A percentile compares a stretch with the other conserved stretches of the same genome.
These are phyloP conservation scores for Sinocyclocheilus anshuiensis DNA, from an alignment of 2,113 vertebrate genomes.

Conservation along the genomic window DNA sequence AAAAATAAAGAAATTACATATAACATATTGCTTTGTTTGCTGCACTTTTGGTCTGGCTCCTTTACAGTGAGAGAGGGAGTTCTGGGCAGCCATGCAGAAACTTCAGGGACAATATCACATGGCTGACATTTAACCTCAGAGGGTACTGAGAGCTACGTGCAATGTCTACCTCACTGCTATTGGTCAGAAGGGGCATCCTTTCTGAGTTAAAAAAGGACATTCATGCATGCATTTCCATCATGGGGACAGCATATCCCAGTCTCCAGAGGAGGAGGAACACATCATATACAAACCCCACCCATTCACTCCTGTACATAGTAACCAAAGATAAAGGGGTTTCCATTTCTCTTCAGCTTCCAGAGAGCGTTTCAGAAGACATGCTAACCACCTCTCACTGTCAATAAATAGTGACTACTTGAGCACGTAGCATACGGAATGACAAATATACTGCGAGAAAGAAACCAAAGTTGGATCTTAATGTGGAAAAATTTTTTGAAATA, in stretches of 20 bases:
- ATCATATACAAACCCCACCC: slow-evolving; percentile 40
- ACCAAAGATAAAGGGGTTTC: slow-evolving; percentile 22
- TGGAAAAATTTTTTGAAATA: background rate
- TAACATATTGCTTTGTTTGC: background rate
- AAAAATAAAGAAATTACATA: background rate
- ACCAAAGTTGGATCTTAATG: background rate
- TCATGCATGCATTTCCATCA: slow-evolving; percentile 72
- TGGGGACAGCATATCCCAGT: slow-evolving; percentile 46
- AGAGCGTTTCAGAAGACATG: background rate
- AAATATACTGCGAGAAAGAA: background rate
- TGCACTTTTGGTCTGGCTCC: background rate
- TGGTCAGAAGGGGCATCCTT: slow-evolving; percentile 39
- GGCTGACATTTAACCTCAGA: slow-evolving; percentile 43
- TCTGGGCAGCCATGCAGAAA: slow-evolving; percentile 8
- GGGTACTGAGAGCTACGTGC: slow-evolving; percentile 26
- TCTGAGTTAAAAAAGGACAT: slow-evolving; percentile 66
- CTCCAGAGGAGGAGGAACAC: slow-evolving; percentile 55
- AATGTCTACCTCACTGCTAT: slow-evolving; percentile 2
- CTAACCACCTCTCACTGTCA: background rate
- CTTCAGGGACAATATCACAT: slow-evolving; percentile 11
- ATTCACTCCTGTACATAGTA: slow-evolving; percentile 9
- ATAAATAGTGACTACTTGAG: background rate
- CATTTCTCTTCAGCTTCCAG: background rate
- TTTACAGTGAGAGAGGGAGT: slow-evolving; percentile 5
- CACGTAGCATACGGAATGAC: background rate